phyloP scores from a whole-genome alignment of 2,888 invertebrate genomes.

The Drosophila affinis region DNA sequence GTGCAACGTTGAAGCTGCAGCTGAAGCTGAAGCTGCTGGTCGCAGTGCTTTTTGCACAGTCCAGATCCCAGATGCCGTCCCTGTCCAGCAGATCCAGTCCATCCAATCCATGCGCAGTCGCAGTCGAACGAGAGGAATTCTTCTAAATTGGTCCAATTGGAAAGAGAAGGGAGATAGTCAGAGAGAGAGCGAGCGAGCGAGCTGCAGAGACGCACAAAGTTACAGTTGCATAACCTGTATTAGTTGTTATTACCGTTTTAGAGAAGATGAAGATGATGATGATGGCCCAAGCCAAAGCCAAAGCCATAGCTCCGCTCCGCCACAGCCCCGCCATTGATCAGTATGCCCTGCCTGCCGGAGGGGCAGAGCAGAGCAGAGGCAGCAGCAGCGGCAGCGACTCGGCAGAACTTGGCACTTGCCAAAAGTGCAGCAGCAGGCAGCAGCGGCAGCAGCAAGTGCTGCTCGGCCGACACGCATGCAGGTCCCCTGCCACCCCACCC shows the following conservation, averaged over 20 bases:
- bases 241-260: constrained; percentile 76
- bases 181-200: neutral
- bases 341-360: constrained; percentile 28
- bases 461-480: constrained; percentile 1
- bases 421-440: constrained; percentile 58
- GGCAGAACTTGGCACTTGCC: constrained; percentile 65
- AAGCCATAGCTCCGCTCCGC: constrained; percentile 47
- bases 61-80: neutral
- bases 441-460: constrained; percentile 28
- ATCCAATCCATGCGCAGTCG: neutral
- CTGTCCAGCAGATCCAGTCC: constrained; percentile 15
- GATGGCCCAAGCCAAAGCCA: constrained; percentile 39
- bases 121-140: constrained; percentile 26
- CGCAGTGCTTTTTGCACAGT: too few species aligned
- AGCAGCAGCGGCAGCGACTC: constrained; percentile 1
- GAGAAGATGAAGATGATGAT: constrained; percentile 3
- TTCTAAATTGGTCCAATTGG: constrained; percentile 56
- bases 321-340: constrained; percentile 59
- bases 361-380: neutral
- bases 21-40: constrained; percentile 1
- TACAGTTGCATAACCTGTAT: constrained; percentile 75
- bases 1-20: constrained; percentile 46
- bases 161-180: constrained; percentile 2
- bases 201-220: constrained; percentile 37
- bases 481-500: neutral